A percentile compares a stretch with the other conserved stretches of the same genome.
Conservation (phyloP, 2,797 vertebrate species). For the Taenioides sp. region DNA sequence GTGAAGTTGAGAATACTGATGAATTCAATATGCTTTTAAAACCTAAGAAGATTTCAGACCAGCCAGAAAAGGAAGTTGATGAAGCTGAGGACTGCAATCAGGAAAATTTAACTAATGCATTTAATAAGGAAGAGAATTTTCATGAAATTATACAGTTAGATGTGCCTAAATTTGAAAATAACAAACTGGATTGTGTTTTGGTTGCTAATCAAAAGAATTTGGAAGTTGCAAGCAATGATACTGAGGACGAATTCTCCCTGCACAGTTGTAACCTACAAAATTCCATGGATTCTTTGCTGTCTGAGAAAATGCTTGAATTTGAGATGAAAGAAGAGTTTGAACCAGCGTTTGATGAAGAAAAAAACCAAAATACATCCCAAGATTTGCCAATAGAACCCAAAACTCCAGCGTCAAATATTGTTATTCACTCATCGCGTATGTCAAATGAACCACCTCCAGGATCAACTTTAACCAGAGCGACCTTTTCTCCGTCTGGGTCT, state of each 20-base stretch:
- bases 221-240: slow-evolving; percentile 1
- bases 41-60: slow-evolving; percentile 47
- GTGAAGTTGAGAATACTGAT: slow-evolving; percentile 14
- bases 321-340: slow-evolving; percentile 27
- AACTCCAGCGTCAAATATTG: slow-evolving; percentile 4
- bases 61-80: slow-evolving; percentile 12
- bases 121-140: slow-evolving; percentile 1
- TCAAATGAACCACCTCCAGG: slow-evolving; percentile 23
- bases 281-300: not conserved
- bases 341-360: slow-evolving; percentile 10
- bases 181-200: too few relatives aligned
- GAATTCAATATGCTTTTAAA: slow-evolving; percentile 46
- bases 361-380: slow-evolving; percentile 11
- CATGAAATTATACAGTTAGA: not conserved
- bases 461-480: slow-evolving; percentile 48
- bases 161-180: not conserved
- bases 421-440: not conserved
- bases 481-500: slow-evolving; percentile 56
- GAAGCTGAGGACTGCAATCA: slow-evolving; percentile 8
- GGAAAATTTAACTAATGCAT: not conserved
- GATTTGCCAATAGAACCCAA: not conserved
- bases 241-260: not conserved
- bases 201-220: not conserved
- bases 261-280: not conserved
- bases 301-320: slow-evolving; percentile 17